Percentiles rank a stretch among this genome's conserved stretches.
Conservation (phyloP, 2,888 invertebrate genomes). For the Hipparchia semele region DNA sequence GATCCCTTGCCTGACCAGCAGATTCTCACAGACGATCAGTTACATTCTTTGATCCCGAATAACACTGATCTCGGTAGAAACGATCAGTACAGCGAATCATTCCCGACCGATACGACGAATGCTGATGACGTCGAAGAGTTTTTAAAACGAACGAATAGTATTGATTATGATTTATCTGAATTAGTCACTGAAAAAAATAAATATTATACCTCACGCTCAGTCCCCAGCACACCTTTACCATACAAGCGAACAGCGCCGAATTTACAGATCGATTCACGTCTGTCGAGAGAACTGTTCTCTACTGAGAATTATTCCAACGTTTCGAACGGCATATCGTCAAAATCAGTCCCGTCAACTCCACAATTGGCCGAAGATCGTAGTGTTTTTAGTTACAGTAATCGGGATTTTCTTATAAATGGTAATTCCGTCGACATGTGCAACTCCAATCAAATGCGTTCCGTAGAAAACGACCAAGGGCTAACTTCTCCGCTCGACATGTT, state of each 20-base stretch:
- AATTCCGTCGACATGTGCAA: constrained; percentile 80
- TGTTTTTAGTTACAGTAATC: constrained; percentile 84
- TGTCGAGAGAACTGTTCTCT: constrained; percentile 65
- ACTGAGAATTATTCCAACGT: constrained; percentile 57
- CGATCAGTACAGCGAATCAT: constrained; percentile 64
- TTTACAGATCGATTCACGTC: constrained; percentile 69
- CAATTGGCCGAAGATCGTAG: constrained; percentile 78
- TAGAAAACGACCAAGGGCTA: constrained; percentile 59
- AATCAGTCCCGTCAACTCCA: constrained; percentile 91
- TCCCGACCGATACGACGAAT: constrained; percentile 55
- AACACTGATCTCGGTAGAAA: constrained; percentile 56
- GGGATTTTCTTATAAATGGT: constrained; percentile 85
- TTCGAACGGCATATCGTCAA: constrained; percentile 83
- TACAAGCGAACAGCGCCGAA: constrained; percentile 68
- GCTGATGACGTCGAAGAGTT: constrained; percentile 72
- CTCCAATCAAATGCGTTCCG: constrained; percentile 55
- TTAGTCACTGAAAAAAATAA: constrained; percentile 68
- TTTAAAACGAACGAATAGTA: constrained; percentile 71
- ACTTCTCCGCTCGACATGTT: constrained; percentile 72
- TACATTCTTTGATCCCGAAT: constrained; percentile 71
- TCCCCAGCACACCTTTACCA: constrained; percentile 87
- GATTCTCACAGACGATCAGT: constrained; percentile 67
- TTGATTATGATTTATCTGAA: constrained; percentile 73
- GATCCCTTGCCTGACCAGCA: constrained; percentile 66
- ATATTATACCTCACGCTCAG: constrained; percentile 85